Evolutionary conservation across 2,797 vertebrate species (phyloP), one percentile per base, ranked within the genome.

Genomic region (Alcedo quadribrachys): DNA sequence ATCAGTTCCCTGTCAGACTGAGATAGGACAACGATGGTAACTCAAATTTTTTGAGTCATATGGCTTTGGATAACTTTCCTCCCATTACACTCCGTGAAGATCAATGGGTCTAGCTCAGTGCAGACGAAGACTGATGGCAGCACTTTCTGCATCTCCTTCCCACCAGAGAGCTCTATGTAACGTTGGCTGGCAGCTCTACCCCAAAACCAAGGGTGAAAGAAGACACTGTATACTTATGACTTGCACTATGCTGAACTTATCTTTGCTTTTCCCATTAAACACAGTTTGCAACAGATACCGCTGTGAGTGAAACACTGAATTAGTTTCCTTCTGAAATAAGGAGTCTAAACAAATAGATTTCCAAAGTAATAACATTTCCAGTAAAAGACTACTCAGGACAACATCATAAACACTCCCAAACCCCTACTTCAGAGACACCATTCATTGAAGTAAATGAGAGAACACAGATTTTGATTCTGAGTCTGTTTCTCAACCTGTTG

Each of bases 11-110:
- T 81, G 75, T 90, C 94, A 96, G 69, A 13, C 35, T 7, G 8
- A 92, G 93, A 71, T 62, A 86, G 2, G 10, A 45, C 61, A 45
- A 32, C 53, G 86, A 32, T 50, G 67, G 75, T 83, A 75, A 80
- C 60, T 96, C 80, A 89, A 70, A 80, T 92, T 94, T 93, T 95
- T 91, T 53, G 35, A 81, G 90, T 69, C 62, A 85, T 87, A 95
- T 68, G 62, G 61, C 69, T 87, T 89, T 78, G 45, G 87, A 83
- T 95, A 96, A 89, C 68, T 87, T 71, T 90, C 69, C 53, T 94
- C 22, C 68, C 33, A 58, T 76, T 89, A 91, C 75, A 85, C 12
- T 21, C 69, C 0, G 2, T 60, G 85, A 94, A 94, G 69, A 28
- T 79, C 93, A 96, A n/a, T 1, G 48, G 81, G 35, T 54, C 62